These are phyloP conservation scores for Lysiphlebus fabarum DNA, from an alignment of 1,140 invertebrate species.

Conservation along the genomic window DNA sequence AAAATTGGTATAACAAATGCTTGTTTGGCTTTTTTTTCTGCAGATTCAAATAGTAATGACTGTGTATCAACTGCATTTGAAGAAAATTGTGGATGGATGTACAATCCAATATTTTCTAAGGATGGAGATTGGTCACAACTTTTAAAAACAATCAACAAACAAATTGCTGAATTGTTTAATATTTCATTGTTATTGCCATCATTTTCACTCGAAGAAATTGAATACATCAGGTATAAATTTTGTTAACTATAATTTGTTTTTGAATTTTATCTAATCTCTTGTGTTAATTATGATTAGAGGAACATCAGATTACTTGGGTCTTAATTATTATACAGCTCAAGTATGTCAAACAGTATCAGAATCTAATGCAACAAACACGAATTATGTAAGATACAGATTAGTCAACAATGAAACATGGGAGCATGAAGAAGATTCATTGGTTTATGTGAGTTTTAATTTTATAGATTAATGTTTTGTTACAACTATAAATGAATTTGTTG, in stretches of 20 bases:
- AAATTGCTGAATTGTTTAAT: too few relatives aligned
- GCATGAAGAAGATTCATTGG: slow-evolving; percentile 40
- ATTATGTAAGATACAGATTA: too few relatives aligned
- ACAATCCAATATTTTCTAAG: slow-evolving; percentile 60
- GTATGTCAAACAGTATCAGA: too few relatives aligned
- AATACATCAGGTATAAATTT: not conserved
- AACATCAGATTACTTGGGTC: slow-evolving; percentile 39
- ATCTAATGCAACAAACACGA: too few relatives aligned
- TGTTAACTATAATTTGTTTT: too few relatives aligned
- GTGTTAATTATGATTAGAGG: not conserved
- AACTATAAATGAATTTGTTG: too few relatives aligned
- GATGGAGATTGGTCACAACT: slow-evolving; percentile 62
- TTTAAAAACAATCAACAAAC: too few relatives aligned
- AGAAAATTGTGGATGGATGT: slow-evolving; percentile 62
- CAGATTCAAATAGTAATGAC: slow-evolving; percentile 22
- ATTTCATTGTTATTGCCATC: too few relatives aligned
- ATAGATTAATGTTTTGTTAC: slow-evolving; percentile 20
- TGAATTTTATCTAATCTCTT: too few relatives aligned
- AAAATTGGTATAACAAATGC: slow-evolving; percentile 34
- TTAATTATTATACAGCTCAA: slow-evolving; percentile 64
- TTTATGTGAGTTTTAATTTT: slow-evolving; percentile 39
- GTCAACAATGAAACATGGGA: too few relatives aligned
- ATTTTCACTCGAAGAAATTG: slow-evolving; percentile 53
- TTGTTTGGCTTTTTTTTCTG: slow-evolving; percentile 28
- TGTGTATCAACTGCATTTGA: slow-evolving; percentile 33